These are phyloP conservation scores for Trilocha varians DNA, from an alignment of 2,888 invertebrate species.

Conservation along the genomic window DNA sequence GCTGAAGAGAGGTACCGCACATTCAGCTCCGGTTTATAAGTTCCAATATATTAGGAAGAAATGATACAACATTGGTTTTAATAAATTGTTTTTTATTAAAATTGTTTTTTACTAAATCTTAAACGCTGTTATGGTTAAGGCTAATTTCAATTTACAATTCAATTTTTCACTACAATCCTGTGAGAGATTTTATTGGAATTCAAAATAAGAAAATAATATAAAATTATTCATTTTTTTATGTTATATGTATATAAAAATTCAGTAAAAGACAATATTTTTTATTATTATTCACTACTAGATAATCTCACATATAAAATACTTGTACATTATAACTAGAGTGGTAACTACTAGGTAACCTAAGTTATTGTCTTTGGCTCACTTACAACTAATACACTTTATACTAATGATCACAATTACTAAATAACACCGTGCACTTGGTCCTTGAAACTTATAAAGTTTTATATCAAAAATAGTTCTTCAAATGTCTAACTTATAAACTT, in stretches of 20 bases:
- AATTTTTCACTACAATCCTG: no score
- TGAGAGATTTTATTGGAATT: no score
- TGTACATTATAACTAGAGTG: slow-evolving; percentile 32
- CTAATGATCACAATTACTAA: slow-evolving; percentile 36
- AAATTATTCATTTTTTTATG: no score
- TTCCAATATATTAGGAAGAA: slow-evolving; percentile 89
- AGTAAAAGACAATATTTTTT: no score
- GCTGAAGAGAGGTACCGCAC: slow-evolving; percentile 76
- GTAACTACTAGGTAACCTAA: slow-evolving; percentile 50
- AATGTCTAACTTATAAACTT: no score
- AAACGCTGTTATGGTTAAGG: background rate
- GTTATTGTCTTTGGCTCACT: slow-evolving; percentile 50
- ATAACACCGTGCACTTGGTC: no score
- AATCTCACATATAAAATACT: slow-evolving; percentile 16
- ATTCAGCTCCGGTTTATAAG: slow-evolving; percentile 81
- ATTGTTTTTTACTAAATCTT: slow-evolving; percentile 3
- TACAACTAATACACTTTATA: no score
- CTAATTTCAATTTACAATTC: no score
- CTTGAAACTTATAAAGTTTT: no score
- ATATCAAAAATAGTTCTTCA: no score
- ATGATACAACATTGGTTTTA: slow-evolving; percentile 44
- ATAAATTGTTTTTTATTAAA: slow-evolving; percentile 9
- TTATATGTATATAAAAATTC: no score
- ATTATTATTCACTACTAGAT: slow-evolving; percentile 3
- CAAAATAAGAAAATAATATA: no score